Evolutionary conservation across 37 sponge, comb jelly and placozoan species (phyloP), one percentile per base, ranked within the genome.

Genomic region (Cladorhizidae sp.): DNA sequence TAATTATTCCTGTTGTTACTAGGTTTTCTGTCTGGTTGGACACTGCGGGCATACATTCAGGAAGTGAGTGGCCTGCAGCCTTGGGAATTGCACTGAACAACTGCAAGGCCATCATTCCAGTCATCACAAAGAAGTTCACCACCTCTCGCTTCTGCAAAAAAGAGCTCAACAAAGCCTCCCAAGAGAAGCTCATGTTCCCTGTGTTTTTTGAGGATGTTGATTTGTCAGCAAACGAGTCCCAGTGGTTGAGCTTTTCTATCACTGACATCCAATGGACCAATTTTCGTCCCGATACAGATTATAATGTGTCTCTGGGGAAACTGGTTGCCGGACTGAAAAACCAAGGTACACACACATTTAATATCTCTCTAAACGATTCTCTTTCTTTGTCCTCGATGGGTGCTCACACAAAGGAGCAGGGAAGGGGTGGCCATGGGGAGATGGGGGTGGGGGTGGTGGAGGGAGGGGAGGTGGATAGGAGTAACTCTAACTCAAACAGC

Each of bases 261-360:
- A n/a, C 78, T 38, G 91, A 88, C 61, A 85, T 87, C 73, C 87
- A 94, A 74, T 94, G 94, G 94, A 91, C 88, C 32, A 83, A 80
- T 80, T 87, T 94, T 33, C 61, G 91, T 20, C 74, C 81, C 3
- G 78, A 63, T 0, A 87, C 89, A 37, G 87, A 89, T 61, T 90
- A 94, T 55, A 14, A 67, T 7, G 22, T 65, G 26, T 80, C 91
- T 0, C 42, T 94, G 52, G 37, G 7, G 17, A 90, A 83, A 45
- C 85, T 94, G 20, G 42, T 80, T 22, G 26, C 64, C 21, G 94
- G 94, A 69, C 41, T 94, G 78, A 83, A 61, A 28, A 81, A 67
- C 0, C 12, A 31, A 37, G 69, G 80, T 79, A n/a, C n/a, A n/a
- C n/a, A n/a, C n/a, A n/a, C n/a, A n/a, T n/a, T n/a, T n/a, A n/a